A percentile compares a stretch with the other conserved stretches of the same genome.
These are phyloP conservation scores for Macropis europaea DNA, from an alignment of 2,888 invertebrate genomes.

Conservation along the genomic window DNA sequence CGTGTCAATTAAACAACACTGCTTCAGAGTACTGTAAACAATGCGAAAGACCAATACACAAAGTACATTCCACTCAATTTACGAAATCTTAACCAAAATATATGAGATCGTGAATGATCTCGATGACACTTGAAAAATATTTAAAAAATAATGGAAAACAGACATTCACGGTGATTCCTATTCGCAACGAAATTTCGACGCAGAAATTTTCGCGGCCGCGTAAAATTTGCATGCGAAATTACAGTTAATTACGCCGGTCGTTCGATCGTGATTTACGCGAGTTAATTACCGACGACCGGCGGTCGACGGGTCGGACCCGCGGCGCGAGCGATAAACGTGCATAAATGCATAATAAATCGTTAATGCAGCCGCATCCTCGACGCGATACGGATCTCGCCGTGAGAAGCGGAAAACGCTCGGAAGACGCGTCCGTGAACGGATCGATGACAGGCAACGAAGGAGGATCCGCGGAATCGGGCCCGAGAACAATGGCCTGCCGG, in stretches of 20 bases:
- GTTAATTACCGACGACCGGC: constrained; percentile 40
- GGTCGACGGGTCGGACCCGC: constrained; percentile 15
- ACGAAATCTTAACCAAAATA: too few species aligned
- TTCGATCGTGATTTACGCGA: constrained; percentile 41
- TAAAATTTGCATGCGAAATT: constrained; percentile 25
- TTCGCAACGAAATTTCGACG: too few species aligned
- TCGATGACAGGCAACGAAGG: constrained; percentile 55
- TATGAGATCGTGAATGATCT: too few species aligned
- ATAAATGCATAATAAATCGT: constrained; percentile 46
- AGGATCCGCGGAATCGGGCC: constrained; percentile 36
- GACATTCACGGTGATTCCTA: too few species aligned
- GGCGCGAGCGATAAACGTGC: constrained; percentile 17
- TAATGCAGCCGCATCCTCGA: constrained; percentile 34
- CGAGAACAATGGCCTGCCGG: constrained; percentile 56
- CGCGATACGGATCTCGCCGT: constrained; percentile 58
- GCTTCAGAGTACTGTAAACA: too few species aligned
- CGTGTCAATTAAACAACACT: too few species aligned
- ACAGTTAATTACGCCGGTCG: constrained; percentile 32
- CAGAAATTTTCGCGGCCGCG: neutral
- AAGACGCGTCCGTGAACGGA: constrained; percentile 63
- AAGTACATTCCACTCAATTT: too few species aligned
- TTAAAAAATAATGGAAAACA: too few species aligned
- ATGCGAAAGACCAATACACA: too few species aligned
- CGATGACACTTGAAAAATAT: too few species aligned
- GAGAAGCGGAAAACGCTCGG: constrained; percentile 68